These are phyloP conservation scores for Zaprionus ghesquierei DNA, from an alignment of 1,140 invertebrate species.

Conservation along the genomic window DNA sequence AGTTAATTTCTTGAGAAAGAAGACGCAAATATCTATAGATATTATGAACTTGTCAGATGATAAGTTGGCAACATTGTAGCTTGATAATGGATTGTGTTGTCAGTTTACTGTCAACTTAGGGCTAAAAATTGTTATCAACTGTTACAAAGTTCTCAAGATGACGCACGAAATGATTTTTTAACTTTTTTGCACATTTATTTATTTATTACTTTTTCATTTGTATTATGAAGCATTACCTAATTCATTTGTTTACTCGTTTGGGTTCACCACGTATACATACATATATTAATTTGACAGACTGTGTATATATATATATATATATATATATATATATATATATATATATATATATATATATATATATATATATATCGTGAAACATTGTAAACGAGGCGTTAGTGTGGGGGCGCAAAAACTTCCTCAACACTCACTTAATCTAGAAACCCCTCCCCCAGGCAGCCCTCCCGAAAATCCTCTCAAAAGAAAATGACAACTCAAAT, in stretches of 20 bases:
- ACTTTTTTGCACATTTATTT: not conserved
- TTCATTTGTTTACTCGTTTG: constrained; percentile 17
- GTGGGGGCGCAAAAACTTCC: constrained; percentile 33
- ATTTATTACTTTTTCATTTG: not conserved
- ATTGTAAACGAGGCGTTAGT: constrained; percentile 57
- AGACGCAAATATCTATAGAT: not conserved
- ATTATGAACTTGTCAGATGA: not conserved
- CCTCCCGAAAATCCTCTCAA: constrained; percentile 33
- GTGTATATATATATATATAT: too few species aligned
- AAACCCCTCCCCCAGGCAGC: not conserved
- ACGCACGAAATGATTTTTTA: not conserved
- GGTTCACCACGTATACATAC: constrained; percentile 4
- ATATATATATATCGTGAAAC: constrained; percentile 39
- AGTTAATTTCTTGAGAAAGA: not conserved
- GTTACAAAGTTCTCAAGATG: not conserved
- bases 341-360: too few species aligned
- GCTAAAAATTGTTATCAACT: not conserved
- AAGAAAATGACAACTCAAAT: constrained; percentile 77
- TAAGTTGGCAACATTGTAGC: not conserved
- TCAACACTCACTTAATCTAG: not conserved
- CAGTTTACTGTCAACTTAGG: not conserved
- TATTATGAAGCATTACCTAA: not conserved
- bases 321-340: too few species aligned
- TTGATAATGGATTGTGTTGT: not conserved
- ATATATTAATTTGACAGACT: constrained; percentile 28